Evolutionary conservation across 2,797 vertebrate genomes (phyloP), one percentile per base, ranked within the genome.

Genomic region (Hyperoplus lanceolatus): DNA sequence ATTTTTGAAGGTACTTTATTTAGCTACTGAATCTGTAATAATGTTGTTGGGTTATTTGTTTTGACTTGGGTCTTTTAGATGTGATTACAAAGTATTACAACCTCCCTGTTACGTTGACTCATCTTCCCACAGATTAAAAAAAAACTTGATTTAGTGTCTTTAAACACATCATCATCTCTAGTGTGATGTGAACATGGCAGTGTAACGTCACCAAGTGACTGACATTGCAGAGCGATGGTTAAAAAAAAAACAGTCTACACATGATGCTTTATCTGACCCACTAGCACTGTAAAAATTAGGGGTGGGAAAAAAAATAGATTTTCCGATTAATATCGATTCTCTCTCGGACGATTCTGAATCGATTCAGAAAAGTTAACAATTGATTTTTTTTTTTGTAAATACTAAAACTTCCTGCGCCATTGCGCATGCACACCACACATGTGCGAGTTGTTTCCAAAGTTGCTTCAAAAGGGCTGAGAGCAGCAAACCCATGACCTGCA

Each of bases 211-310:
- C 64, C 12, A 42, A 41, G 16, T 51, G 11, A 9, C 38, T 66
- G 21, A 15, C 48, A 58, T 46, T 36, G 0, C 18, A 36, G 21
- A 9, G 15, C 9, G 1, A 3, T 73, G 16, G 5, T 11, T 15
- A 38, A 8, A 10, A 15, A 45, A n/a, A 5, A 38, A 11, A 38
- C 29, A 29, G 2, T 45, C 21, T 21, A 21, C 21, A 21, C 21
- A 11, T 49, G 16, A 69, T 16, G 16, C 21, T 29, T 61, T 21
- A 18, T 43, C 49, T 51, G 11, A 69, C 56, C 66, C 59, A 72
- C 18, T 11, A 39, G 14, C 9, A 46, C 12, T 55, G 53, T 57
- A 42, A 49, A 42, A 49, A 21, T 49, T n/a, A n/a, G n/a, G n/a
- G n/a, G n/a, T n/a, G n/a, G n/a, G n/a, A n/a, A n/a, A n/a, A n/a